Percentiles rank a stretch among this genome's conserved stretches.
These are phyloP conservation scores for Caenorhabditis latens DNA, from an alignment of 1,140 invertebrate species.

Conservation along the genomic window DNA sequence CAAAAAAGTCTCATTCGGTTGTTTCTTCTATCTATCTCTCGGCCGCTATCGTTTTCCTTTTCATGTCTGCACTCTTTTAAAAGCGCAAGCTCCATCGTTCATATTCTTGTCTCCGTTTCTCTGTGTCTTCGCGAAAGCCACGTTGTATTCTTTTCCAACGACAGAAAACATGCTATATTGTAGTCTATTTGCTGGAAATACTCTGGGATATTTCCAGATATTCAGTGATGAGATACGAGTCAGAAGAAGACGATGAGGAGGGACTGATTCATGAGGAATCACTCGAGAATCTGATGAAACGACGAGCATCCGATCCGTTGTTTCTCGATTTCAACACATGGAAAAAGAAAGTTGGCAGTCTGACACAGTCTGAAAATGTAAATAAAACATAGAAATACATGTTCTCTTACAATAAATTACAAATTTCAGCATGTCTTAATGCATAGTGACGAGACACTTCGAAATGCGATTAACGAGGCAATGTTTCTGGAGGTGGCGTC, in stretches of 20 bases:
- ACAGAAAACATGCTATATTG: not conserved
- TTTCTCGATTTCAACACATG: slow-evolving; percentile 11
- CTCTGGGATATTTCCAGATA: not conserved
- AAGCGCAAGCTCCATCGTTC: not conserved
- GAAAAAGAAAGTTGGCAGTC: not conserved
- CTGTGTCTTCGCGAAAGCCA: not conserved
- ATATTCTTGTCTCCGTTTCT: slow-evolving; percentile 7
- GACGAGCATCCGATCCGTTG: not conserved
- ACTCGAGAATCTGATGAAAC: not conserved
- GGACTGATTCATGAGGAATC: not conserved
- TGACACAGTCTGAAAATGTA: slow-evolving; percentile 22
- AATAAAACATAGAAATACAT: not conserved
- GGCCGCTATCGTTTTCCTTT: not conserved
- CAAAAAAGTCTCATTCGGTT: not conserved
- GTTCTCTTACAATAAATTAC: not conserved
- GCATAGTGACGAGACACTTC: slow-evolving; percentile 12
- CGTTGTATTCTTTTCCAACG: not conserved
- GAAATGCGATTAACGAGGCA: not conserved
- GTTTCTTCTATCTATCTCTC: not conserved
- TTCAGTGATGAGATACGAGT: not conserved
- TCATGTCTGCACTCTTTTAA: slow-evolving; percentile 23
- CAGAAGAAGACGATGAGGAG: not conserved
- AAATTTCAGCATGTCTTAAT: slow-evolving; percentile 32
- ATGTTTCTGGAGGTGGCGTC: slow-evolving; percentile 3
- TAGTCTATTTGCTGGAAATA: not conserved